Conservation (phyloP, 2,113 vertebrate genomes). For the Todiramphus saurophagus region DNA sequence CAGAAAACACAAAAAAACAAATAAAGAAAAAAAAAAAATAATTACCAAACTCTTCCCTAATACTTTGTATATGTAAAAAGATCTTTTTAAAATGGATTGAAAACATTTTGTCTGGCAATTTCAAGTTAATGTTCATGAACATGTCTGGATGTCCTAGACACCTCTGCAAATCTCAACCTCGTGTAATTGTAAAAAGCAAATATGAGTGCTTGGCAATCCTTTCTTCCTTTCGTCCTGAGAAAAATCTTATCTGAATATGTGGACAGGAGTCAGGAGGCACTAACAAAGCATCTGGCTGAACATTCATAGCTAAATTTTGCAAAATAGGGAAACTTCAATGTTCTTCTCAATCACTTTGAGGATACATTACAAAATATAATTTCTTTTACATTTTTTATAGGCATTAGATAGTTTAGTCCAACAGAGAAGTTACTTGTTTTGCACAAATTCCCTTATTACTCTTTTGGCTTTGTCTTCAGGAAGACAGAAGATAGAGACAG, state of each 20-base stretch:
- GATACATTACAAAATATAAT: background rate
- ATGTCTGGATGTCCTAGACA: background rate
- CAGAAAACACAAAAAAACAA: background rate
- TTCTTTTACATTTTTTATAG: background rate
- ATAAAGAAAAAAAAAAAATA: background rate
- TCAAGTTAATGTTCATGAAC: background rate
- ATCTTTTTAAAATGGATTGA: background rate
- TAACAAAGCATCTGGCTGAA: background rate
- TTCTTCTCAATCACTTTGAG: background rate
- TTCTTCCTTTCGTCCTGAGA: background rate
- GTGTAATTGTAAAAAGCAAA: slow-evolving; percentile 13
- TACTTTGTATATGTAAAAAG: background rate
- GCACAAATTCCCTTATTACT: background rate
- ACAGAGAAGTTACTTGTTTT: slow-evolving; percentile 22
- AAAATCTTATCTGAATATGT: slow-evolving; percentile 1
- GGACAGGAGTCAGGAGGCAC: slow-evolving; percentile 18
- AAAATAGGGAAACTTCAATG: background rate
- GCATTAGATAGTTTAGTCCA: background rate
- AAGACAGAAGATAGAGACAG: slow-evolving; percentile 26
- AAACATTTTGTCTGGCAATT: background rate
- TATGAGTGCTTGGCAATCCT: background rate
- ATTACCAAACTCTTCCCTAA: background rate
- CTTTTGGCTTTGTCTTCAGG: slow-evolving; percentile 20
- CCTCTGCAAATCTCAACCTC: background rate
- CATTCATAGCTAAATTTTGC: background rate